Conservation (phyloP, 1,140 invertebrate species). For the Drosophila oshimai region DNA sequence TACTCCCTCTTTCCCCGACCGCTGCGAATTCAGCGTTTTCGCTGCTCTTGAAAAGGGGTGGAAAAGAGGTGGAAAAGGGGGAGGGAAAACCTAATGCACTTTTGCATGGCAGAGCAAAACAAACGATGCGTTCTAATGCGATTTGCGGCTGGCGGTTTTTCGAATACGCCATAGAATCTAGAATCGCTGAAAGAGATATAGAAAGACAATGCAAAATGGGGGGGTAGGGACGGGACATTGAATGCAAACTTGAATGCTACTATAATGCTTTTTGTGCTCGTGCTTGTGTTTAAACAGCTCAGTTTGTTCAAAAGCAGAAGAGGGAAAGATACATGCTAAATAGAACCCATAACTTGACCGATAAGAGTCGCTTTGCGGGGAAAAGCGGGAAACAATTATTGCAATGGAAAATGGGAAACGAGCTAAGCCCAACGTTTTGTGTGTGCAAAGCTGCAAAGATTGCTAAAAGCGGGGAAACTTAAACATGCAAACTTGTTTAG, state of each 20-base stretch:
- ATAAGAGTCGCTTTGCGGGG: slow-evolving; percentile 19
- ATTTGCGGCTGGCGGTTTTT: slow-evolving; percentile 30
- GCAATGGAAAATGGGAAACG: not conserved
- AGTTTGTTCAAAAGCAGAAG: not conserved
- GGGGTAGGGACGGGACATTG: not conserved
- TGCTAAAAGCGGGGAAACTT: not conserved
- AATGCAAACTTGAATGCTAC: not conserved
- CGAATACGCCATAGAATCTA: not conserved
- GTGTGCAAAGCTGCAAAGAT: not conserved
- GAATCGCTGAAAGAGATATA: not conserved
- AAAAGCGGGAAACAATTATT: slow-evolving; percentile 5
- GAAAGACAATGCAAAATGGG: slow-evolving; percentile 6
- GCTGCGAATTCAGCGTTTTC: slow-evolving; percentile 27
- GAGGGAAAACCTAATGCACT: slow-evolving; percentile 25
- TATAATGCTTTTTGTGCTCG: slow-evolving; percentile 21
- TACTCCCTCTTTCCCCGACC: slow-evolving; percentile 20
- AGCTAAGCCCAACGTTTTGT: not conserved
- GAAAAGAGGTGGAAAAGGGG: not conserved
- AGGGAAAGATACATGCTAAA: not conserved
- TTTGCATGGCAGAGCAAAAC: slow-evolving; percentile 31
- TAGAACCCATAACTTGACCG: slow-evolving; percentile 20
- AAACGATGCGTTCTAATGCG: slow-evolving; percentile 60
- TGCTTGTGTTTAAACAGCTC: slow-evolving; percentile 7
- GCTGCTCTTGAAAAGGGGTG: not conserved
- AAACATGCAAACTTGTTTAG: not conserved